A percentile compares a stretch with the other conserved stretches of the same genome.
Conservation (phyloP, 1,140 invertebrate species). For the Bombus balteatus region DNA sequence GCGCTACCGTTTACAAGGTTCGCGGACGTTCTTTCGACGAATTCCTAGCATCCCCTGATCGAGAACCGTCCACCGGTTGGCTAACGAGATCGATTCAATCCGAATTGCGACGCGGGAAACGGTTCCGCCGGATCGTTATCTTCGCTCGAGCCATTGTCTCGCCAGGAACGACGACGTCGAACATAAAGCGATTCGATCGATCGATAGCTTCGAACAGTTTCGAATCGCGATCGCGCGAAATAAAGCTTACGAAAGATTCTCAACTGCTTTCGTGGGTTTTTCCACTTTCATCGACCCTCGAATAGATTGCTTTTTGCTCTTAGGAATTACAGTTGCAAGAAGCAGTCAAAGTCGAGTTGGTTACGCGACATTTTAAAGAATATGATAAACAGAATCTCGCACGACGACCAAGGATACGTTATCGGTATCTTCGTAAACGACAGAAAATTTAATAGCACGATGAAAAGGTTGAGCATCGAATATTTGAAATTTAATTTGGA, state of each 20-base stretch:
- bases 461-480: not conserved
- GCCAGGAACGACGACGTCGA: not conserved
- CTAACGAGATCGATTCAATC: slow-evolving; percentile 11
- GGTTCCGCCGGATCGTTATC: not conserved
- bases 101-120: not conserved
- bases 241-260: not conserved
- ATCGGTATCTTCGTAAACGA: not conserved
- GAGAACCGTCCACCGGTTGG: not conserved
- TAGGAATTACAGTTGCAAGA: not conserved
- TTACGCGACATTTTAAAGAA: not conserved
- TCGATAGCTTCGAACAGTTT: not conserved
- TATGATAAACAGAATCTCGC: not conserved
- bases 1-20: not conserved
- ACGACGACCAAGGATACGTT: not conserved
- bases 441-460: not conserved
- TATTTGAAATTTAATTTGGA: not conserved
- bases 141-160: not conserved
- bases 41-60: not conserved
- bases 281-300: not conserved
- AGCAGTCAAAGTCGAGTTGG: too few species aligned
- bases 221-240: not conserved
- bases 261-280: not conserved
- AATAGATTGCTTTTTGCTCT: not conserved
- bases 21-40: not conserved
- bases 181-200: not conserved